Evolutionary conservation across 2,888 invertebrate genomes (phyloP).

Genomic region (Drosophila prolongata): DNA sequence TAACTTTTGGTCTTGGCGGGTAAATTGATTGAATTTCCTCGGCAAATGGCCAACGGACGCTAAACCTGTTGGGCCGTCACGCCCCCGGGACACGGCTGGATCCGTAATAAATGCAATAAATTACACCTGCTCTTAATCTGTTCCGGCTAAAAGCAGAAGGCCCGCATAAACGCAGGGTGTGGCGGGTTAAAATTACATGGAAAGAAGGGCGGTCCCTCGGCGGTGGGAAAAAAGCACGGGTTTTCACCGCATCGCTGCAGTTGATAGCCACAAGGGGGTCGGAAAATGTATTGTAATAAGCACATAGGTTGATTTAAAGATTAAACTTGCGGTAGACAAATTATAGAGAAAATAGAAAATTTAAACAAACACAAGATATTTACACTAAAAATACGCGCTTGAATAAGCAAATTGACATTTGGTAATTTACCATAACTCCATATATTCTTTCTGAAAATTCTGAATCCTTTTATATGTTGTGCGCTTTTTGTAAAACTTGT

Average conservation of each 20-base stretch:
- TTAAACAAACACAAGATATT: not conserved
- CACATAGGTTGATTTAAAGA: not conserved
- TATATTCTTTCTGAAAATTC: no score
- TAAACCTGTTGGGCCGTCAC: slow-evolving; percentile 33
- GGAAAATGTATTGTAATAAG: not conserved
- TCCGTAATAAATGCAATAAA: slow-evolving; percentile 37
- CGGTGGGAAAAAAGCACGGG: slow-evolving; percentile 18
- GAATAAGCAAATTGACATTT: no score
- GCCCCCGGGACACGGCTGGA: slow-evolving; percentile 15
- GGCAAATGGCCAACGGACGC: slow-evolving; percentile 26
- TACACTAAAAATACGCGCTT: no score
- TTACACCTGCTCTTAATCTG: slow-evolving; percentile 29
- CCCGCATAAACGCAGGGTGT: slow-evolving; percentile 21
- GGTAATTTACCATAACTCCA: no score
- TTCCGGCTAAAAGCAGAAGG: slow-evolving; percentile 22
- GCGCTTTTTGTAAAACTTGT: no score
- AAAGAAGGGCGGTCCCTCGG: slow-evolving; percentile 14
- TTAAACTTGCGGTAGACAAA: not conserved
- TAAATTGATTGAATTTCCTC: slow-evolving; percentile 58
- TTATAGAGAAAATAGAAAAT: not conserved
- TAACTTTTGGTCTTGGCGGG: slow-evolving; percentile 48
- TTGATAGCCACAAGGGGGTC: not conserved
- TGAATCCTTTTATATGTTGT: no score
- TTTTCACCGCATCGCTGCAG: slow-evolving; percentile 15
- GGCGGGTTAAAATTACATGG: slow-evolving; percentile 21